phyloP scores from a whole-genome alignment of 2,113 vertebrate genomes.

The Pterophyllum scalare region DNA sequence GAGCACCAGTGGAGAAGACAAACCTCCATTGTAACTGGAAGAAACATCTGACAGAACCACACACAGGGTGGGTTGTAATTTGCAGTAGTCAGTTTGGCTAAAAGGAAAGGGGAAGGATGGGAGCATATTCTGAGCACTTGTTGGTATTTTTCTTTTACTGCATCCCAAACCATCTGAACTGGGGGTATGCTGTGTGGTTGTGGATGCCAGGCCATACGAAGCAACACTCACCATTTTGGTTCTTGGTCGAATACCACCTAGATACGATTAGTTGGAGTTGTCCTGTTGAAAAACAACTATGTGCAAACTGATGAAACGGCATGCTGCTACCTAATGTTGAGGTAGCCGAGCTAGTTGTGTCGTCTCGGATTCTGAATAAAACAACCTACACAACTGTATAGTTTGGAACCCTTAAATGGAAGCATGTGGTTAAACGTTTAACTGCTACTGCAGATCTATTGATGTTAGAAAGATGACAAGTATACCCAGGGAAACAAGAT shows the following conservation, averaged over 20 bases:
- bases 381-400: neutral
- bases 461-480: conserved; percentile 5
- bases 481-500: neutral
- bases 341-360: neutral
- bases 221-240: neutral
- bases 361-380: neutral
- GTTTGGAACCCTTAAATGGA: neutral
- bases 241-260: neutral
- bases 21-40: neutral
- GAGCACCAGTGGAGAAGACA: neutral
- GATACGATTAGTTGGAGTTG: neutral
- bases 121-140: fast-evolving
- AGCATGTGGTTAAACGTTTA: neutral
- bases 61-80: neutral
- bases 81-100: fast-evolving
- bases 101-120: fast-evolving
- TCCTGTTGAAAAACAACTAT: neutral
- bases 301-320: neutral
- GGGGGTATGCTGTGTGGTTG: neutral
- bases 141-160: neutral
- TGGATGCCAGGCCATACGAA: neutral
- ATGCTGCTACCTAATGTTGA: neutral
- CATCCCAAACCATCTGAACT: neutral
- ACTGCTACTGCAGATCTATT: neutral
- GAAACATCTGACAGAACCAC: neutral